Evolutionary conservation across 2,888 invertebrate genomes (phyloP), one percentile per base, ranked within the genome.

Genomic region (Lasioglossum figueresi): DNA sequence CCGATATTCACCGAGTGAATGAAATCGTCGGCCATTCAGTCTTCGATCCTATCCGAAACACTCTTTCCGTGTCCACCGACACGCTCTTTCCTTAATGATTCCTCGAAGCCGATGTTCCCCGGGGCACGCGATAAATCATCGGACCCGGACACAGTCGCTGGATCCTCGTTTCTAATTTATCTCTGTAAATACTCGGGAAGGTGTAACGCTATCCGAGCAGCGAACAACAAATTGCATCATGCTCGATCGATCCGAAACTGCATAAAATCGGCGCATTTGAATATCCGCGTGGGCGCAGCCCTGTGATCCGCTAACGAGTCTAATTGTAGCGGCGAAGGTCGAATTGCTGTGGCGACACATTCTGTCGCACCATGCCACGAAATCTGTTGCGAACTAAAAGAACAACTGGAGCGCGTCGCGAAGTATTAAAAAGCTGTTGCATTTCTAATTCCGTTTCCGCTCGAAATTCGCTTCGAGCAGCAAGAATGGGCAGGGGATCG

Each of bases 261-360:
- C 85, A 68, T 73, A 59, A 73, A 78, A 84, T 8, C 74, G 68
- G 23, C 27, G 75, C 76, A 80, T 80, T 83, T 86, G 83, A 87
- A 86, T 86, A 79, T 78, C 27, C 48, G 76, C 80, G 86, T 87
- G 78, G 87, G 86, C 10, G 70, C 79, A 40, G 48, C 12, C n/a
- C 31, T 59, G 74, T 59, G 59, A 70, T 66, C 34, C 37, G 45
- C 66, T 71, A 23, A 68, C 73, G 79, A 70, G 72, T 76, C 72
- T 81, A 86, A 84, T 79, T 83, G 80, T 71, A 43, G 48, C 71
- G 66, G 4, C 83, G 86, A 86, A 83, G 80, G 78, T 80, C 73
- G 66, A 27, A 37, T 45, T 31, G 82, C 74, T 72, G 40, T 34
- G 14, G 40, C 37, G 74, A 45, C 66, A 78, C 48, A 43, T 40